Evolutionary conservation across 2,888 invertebrate genomes (phyloP), one percentile per base, ranked within the genome.

Genomic region (Dasypogon diadema): DNA sequence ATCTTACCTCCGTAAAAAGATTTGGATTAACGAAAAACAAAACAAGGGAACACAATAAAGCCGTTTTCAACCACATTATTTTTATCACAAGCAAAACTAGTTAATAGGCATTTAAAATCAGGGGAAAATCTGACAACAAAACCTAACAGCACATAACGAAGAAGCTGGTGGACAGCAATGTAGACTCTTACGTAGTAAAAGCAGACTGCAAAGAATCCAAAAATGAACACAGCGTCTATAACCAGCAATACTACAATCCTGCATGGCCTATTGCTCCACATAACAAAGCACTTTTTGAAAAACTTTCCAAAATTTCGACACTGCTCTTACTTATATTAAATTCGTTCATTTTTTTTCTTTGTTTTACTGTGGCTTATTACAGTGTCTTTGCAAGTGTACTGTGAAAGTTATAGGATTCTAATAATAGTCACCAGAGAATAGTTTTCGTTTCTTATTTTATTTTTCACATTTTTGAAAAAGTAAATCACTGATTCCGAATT

Each of bases 171-270:
- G 42, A 42, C 6, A 42, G 10, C 1, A 2, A 16, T 1, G 14
- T 56, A 6, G 34, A 30, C 58, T 4, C 73, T 56, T 73, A 58
- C 73, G 56, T 73, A 73, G 54, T 54, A 54, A 26, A 73, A 46
- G 18, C 73, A 56, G 42, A 42, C 55, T 46, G 42, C 37, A 30
- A 72, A 54, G 30, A 34, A 73, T 16, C 8, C n/a, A n/a, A 34
- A 18, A 18, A 74, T 58, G 37, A 74, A 48, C 8, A 58, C 16
- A 2, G 18, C 21, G 37, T 58, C 55, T 18, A 74, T 74, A 12
- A 42, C 2, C 24, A 55, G 12, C 2, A 58, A 14, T 18, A 74
- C 58, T 22, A 30, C 24, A 58, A 74, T 56, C 18, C 56, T 55
- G 30, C 72, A 73, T 24, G 16, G 24, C 37, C 21, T 73, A 5